These are phyloP conservation scores for Lagenorhynchus albirostris DNA, from an alignment of 2,113 vertebrate species.

Conservation along the genomic window DNA sequence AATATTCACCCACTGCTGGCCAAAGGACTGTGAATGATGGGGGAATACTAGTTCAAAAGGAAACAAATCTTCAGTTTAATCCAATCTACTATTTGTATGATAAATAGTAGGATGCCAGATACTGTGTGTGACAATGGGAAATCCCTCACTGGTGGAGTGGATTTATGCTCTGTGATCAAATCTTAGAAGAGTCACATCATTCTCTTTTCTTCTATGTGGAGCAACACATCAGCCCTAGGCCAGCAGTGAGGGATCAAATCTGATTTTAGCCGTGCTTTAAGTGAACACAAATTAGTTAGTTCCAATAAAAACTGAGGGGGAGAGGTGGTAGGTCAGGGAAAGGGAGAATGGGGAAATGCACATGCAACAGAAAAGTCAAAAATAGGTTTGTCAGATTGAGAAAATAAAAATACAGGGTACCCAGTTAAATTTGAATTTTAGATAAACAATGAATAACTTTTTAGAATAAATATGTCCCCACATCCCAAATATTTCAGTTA, in stretches of 20 bases:
- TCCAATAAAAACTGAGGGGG: neutral
- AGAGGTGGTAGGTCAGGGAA: neutral
- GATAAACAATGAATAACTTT: neutral
- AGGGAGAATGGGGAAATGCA: neutral
- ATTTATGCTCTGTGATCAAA: neutral
- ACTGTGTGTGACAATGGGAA: neutral
- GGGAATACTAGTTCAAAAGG: neutral
- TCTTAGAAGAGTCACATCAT: neutral
- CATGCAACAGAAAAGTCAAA: neutral
- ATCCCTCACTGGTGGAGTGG: neutral
- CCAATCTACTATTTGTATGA: neutral
- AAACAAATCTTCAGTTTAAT: neutral
- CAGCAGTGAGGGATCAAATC: neutral
- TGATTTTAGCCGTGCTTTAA: neutral
- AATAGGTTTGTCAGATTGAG: neutral
- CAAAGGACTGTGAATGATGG: neutral
- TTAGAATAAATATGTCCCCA: neutral
- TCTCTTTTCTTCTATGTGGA: neutral
- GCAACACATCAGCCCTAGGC: neutral
- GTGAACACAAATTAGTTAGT: neutral
- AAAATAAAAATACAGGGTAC: neutral
- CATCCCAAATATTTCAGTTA: neutral
- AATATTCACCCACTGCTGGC: neutral
- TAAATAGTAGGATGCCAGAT: neutral
- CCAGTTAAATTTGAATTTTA: conserved; percentile 1